Percentiles rank a stretch among this genome's conserved stretches.
Evolutionary conservation across 1,140 invertebrate species (phyloP).

Genomic region (Phymorhynchus buccinoides): DNA sequence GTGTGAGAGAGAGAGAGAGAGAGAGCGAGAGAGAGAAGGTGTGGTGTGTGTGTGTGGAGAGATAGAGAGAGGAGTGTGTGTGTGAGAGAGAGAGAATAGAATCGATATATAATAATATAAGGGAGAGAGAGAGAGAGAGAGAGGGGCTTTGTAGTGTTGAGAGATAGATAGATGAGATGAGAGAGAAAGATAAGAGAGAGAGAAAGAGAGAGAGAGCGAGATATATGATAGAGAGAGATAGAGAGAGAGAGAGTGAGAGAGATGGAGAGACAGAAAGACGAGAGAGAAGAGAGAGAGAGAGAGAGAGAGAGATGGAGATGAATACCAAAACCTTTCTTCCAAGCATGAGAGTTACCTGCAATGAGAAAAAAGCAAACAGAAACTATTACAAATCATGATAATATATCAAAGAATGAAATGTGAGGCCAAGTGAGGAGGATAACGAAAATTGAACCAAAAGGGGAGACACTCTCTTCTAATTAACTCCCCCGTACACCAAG

Average conservation of each 20-base stretch:
- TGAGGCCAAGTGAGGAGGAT: too few relatives aligned
- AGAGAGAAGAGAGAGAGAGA: too few relatives aligned
- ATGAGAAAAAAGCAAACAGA: neutral
- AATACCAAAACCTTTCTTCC: conserved; percentile 7
- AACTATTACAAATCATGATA: too few relatives aligned
- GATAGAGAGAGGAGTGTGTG: neutral
- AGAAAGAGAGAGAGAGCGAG: neutral
- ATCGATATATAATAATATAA: too few relatives aligned
- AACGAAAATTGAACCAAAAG: too few relatives aligned
- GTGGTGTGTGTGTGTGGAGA: too few relatives aligned
- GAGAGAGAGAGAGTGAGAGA: neutral
- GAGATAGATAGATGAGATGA: neutral
- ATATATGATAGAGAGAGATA: conserved; percentile 15
- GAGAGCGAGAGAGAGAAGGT: too few relatives aligned
- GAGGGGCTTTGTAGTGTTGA: neutral
- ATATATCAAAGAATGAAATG: too few relatives aligned
- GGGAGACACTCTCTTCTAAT: too few relatives aligned
- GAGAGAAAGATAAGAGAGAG: neutral
- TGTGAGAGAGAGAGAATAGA: neutral
- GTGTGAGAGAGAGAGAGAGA: too few relatives aligned
- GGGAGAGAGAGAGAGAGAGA: conserved; percentile 4
- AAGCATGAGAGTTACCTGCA: conserved; percentile 25
- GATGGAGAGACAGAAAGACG: too few relatives aligned
- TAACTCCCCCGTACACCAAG: too few relatives aligned
- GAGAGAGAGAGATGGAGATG: neutral